Conservation (phyloP, 2,888 invertebrate genomes). For the Apomyelois bistriatella region DNA sequence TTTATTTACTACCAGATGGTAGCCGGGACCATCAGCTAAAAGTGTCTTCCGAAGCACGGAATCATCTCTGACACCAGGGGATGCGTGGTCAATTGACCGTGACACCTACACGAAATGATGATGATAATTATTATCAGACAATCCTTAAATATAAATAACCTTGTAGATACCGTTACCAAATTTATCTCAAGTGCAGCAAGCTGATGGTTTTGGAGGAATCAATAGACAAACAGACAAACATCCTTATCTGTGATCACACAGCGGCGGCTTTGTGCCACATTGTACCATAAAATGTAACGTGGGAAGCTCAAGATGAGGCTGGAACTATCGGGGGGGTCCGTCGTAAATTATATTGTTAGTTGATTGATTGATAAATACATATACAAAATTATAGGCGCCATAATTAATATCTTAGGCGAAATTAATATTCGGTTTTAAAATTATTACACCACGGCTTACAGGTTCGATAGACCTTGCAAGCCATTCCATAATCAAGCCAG, state of each 20-base stretch:
- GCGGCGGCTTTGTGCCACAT: constrained; percentile 20
- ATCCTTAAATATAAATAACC: neutral
- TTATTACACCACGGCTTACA: no score
- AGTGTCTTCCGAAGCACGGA: no score
- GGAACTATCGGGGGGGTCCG: constrained; percentile 13
- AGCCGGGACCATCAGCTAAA: no score
- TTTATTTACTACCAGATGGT: no score
- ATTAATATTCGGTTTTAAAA: neutral
- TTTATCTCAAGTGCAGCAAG: constrained; percentile 19
- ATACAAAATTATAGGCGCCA: neutral
- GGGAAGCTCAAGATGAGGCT: constrained; percentile 25
- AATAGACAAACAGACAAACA: constrained; percentile 25
- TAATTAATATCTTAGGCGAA: neutral
- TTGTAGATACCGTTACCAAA: constrained; percentile 5
- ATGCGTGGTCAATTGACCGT: no score
- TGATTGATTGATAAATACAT: neutral
- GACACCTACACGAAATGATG: no score
- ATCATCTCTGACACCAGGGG: no score
- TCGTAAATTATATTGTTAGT: neutral
- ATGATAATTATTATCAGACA: no score
- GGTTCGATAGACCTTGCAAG: no score
- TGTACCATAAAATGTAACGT: constrained; percentile 25
- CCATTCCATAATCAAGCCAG: no score
- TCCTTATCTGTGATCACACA: constrained; percentile 28
- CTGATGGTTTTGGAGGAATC: constrained; percentile 40